Evolutionary conservation across 92 coral and sea anemone species (phyloP), one percentile per base, ranked within the genome.

Genomic region (Zoanthus gigantus): DNA sequence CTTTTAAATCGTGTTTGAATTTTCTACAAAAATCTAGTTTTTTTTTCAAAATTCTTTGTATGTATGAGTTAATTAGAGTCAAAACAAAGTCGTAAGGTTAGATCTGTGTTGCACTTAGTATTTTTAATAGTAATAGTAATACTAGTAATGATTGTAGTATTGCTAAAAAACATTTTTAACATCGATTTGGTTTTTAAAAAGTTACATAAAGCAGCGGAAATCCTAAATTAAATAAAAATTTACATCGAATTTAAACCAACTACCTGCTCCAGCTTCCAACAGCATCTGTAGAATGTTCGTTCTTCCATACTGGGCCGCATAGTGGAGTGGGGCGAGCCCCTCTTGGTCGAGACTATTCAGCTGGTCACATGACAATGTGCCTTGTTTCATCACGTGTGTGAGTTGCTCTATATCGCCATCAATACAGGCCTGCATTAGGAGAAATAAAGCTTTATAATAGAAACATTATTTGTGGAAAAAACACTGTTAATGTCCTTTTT

Each of bases 201-300:
- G 31, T 45, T 15, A 47, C 44, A 9, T 8, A 9, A 45, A 45
- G 47, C 12, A 74, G 3, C 11, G 2, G 6, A 17, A 47, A 13
- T 16, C 7, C 23, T 6, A 74, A n/a, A 44, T 34, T 5, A 15
- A 74, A 10, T 9, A 3, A 47, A 46, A 45, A 13, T 10, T n/a
- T 74, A 7, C 4, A 8, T 2, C 10, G 34, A 76, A 9, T 9
- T 52, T 7, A 76, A 18, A 9, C n/a, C n/a, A 18, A 5, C 37
- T 28, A 94, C 98, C 98, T 45, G 98, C 98, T 31, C 95, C 95
- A 44, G 98, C 98, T 13, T 89, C 86, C 34, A 94, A 78, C 30
- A 94, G 77, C 67, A 87, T 50, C 57, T 66, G 87, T 3, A 94
- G 85, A 8, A 94, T 94, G 52, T 93, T 87, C 16, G 90, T 77